Base-by-base conservation (phyloP, 2,113 vertebrate species). In the Sinosuthora webbiana region DNA sequence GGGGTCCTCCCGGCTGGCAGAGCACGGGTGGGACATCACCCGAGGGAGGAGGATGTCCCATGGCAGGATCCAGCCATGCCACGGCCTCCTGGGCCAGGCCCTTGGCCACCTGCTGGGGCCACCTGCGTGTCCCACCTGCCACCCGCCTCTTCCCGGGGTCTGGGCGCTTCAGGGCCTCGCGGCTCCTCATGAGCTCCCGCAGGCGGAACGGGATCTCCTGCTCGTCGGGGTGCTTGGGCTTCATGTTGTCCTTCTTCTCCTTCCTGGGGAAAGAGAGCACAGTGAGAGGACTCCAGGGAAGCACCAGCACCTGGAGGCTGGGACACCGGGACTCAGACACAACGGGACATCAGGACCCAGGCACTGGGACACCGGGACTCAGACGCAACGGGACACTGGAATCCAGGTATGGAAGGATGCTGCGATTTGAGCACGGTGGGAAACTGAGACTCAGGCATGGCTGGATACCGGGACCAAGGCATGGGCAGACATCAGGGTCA, bases 151-250 rank as follows among this genome's bases (percentile, higher is more conserved):
- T 95, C 55, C 96, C 83, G 1, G 68, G 64, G 0, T 42, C 16
- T 0, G 96, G 96, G 4, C 70, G 92, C 71, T 98, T 98, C 98
- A 99, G 98, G 80, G 95, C 98, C 47, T 99, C 98, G 2, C 98
- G 98, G 94, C 98, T 98, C 95, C 91, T 98, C 96, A 99, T 99
- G 5, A 99, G 99, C 95, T 99, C 99, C 57, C 98, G 98, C 31
- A 99, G 98, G 24, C 97, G 98, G 87, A 98, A 99, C 2, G 99
- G 99, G 88, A 99, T 99, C 92, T 99, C 93, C 82, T 99, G 98
- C 45, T 99, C 98, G 1, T 99, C 98, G 3, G 94, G 96, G 49
- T 94, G 95, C 22, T 93, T 95, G 65, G 98, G 97, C 65, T 98
- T 98, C 42, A 93, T 97, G 93, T 98, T 97, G 83, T 92, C 94